Evolutionary conservation across 1,140 invertebrate genomes (phyloP).

Genomic region (Cyclargus thomasi): DNA sequence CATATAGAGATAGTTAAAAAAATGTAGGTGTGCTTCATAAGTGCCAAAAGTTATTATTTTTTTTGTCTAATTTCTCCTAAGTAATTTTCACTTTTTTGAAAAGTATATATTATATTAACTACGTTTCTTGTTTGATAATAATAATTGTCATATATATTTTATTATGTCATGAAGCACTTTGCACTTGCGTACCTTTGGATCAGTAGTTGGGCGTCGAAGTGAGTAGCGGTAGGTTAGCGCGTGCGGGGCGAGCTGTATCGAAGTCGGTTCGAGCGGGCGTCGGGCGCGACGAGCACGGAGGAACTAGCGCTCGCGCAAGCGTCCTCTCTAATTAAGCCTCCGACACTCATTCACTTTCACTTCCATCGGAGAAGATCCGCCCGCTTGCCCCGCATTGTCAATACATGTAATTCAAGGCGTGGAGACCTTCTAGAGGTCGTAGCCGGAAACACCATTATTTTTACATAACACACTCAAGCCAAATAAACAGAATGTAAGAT

Average conservation of each 20-base stretch:
- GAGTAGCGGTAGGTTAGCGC: constrained; percentile 32
- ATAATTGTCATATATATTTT: not conserved
- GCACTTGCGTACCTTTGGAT: constrained; percentile 38
- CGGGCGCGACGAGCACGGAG: constrained; percentile 52
- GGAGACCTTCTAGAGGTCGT: constrained; percentile 69
- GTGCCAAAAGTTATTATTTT: too few species aligned
- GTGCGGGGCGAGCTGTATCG: constrained; percentile 34
- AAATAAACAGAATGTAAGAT: constrained; percentile 9
- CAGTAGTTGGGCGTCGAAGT: constrained; percentile 27
- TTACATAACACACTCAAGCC: constrained; percentile 47
- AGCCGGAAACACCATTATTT: constrained; percentile 52
- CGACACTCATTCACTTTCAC: constrained; percentile 74
- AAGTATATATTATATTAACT: too few species aligned
- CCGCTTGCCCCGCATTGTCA: constrained; percentile 47
- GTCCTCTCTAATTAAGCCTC: constrained; percentile 73
- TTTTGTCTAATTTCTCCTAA: too few species aligned
- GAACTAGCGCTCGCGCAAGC: constrained; percentile 61
- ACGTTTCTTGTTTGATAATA: too few species aligned
- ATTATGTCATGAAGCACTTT: not conserved
- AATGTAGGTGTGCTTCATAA: too few species aligned
- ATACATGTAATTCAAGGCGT: constrained; percentile 33
- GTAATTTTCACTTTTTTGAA: too few species aligned
- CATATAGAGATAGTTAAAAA: too few species aligned
- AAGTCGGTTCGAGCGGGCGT: constrained; percentile 43
- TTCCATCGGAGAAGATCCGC: constrained; percentile 65